Conservation (phyloP, 2,113 vertebrate genomes). For the Turdus rufiventris region DNA sequence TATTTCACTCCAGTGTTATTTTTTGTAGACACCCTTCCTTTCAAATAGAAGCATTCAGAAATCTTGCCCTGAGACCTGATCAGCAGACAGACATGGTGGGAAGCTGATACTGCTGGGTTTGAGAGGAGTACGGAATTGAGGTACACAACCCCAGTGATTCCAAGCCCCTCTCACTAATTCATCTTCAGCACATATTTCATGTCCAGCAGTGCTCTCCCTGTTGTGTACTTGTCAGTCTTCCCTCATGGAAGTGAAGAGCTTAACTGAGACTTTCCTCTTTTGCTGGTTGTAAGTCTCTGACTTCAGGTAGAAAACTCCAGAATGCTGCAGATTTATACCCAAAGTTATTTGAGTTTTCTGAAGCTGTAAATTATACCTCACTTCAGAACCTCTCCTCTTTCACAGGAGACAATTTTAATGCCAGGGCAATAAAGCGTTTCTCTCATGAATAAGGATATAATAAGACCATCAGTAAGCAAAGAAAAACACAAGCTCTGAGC, state of each 20-base stretch:
- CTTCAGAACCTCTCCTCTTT: background rate
- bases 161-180: background rate
- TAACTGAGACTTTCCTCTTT: background rate
- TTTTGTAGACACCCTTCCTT: background rate
- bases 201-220: background rate
- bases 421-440: background rate
- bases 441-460: background rate
- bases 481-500: background rate
- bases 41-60: background rate
- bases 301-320: background rate
- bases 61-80: background rate
- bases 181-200: background rate
- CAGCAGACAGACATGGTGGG: background rate
- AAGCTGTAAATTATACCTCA: background rate
- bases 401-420: background rate
- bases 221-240: background rate
- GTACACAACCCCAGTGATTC: background rate
- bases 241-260: background rate
- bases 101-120: background rate
- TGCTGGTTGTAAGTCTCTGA: background rate
- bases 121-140: background rate
- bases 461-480: background rate
- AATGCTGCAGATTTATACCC: background rate
- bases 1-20: background rate
- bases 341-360: background rate